These are phyloP conservation scores for Radopholus similis DNA, from an alignment of 1,140 invertebrate species.

Conservation along the genomic window DNA sequence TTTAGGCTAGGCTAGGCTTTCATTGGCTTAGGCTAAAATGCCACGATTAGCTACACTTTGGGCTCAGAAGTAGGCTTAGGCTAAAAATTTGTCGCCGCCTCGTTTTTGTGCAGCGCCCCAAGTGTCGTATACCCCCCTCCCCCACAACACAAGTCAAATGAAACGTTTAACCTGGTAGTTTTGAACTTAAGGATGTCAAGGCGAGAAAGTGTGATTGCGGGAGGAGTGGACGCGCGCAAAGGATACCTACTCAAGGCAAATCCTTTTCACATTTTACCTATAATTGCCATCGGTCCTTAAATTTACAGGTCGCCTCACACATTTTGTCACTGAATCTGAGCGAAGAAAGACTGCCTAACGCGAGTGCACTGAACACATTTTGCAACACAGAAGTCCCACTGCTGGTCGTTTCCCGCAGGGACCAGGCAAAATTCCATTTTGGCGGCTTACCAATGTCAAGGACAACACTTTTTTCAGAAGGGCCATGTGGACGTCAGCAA, in stretches of 20 bases:
- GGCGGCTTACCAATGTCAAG: not conserved
- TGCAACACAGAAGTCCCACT: conserved; percentile 42
- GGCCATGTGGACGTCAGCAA: conserved; percentile 51
- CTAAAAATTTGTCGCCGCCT: too few species aligned
- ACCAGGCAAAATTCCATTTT: conserved; percentile 39
- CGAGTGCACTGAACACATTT: conserved; percentile 44
- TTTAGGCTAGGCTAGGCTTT: too few species aligned
- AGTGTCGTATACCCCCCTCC: not conserved
- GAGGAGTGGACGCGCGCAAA: conserved; percentile 6
- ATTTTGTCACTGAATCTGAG: conserved; percentile 52
- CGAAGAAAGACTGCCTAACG: conserved; percentile 55
- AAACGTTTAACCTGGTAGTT: not conserved
- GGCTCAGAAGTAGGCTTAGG: too few species aligned
- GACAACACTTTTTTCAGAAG: conserved; percentile 36
- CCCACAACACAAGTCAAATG: not conserved
- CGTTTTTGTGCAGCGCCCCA: too few species aligned
- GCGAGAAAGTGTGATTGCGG: conserved; percentile 3
- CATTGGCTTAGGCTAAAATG: too few species aligned
- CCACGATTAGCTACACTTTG: too few species aligned
- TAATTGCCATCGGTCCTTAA: not conserved
- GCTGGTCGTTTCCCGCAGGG: conserved; percentile 48
- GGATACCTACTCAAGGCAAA: conserved; percentile 11
- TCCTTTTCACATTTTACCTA: not conserved
- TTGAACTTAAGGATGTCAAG: not conserved
- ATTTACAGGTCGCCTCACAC: conserved; percentile 49